A percentile compares a stretch with the other conserved stretches of the same genome.
Conservation (phyloP, 1,140 invertebrate species). For the Drosophila tani region DNA sequence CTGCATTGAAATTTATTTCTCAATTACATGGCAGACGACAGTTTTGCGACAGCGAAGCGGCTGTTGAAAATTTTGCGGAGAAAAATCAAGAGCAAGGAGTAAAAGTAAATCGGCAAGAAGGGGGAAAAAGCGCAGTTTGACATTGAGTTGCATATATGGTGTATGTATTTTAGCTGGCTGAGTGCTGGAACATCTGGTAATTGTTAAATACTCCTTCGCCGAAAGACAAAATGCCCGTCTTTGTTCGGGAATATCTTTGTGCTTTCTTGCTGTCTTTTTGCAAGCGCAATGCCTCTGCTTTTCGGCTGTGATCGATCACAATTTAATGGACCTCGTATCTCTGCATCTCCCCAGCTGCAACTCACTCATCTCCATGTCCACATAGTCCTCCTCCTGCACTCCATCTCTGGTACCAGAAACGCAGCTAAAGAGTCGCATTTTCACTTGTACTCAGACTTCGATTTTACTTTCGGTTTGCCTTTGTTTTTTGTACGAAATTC, state of each 20-base stretch:
- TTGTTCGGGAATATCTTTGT: conserved; percentile 61
- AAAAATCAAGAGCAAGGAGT: not conserved
- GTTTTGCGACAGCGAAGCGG: conserved; percentile 50
- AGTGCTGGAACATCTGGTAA: conserved; percentile 72
- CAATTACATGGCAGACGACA: conserved; percentile 77
- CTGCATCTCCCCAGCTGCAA: conserved; percentile 24
- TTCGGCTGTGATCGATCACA: conserved; percentile 71
- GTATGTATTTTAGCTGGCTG: conserved; percentile 54
- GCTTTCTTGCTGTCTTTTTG: conserved; percentile 43
- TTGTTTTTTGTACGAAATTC: conserved; percentile 2
- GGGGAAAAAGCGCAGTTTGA: conserved; percentile 33
- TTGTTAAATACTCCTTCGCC: conserved; percentile 63
- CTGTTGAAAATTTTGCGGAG: conserved; percentile 35
- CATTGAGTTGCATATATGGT: conserved; percentile 49
- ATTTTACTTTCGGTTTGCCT: conserved; percentile 1
- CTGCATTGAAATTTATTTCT: conserved; percentile 69
- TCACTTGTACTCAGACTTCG: conserved; percentile 10
- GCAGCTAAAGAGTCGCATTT: conserved; percentile 67
- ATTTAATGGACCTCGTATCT: conserved; percentile 67
- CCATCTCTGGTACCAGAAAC: conserved; percentile 21
- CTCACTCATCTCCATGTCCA: conserved; percentile 79
- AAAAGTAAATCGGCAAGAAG: conserved; percentile 1
- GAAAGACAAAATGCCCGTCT: conserved; percentile 72
- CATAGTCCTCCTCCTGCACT: conserved; percentile 51
- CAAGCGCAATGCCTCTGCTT: conserved; percentile 37